phyloP scores from a whole-genome alignment of 2,797 vertebrate genomes.

The Odontamblyopus rebecca region DNA sequence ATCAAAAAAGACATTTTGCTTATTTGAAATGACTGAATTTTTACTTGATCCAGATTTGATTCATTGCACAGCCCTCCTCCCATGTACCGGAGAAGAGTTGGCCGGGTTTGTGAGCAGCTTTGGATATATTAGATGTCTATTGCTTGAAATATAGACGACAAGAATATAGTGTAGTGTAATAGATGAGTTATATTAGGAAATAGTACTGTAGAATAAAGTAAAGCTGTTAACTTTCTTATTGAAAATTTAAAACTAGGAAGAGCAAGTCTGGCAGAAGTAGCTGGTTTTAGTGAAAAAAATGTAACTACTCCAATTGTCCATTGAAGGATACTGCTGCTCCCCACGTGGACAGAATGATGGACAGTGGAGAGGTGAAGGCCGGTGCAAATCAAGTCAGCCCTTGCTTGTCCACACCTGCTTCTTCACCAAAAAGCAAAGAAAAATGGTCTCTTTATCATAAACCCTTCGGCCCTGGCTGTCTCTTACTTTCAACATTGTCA shows the following conservation, averaged over 20 bases:
- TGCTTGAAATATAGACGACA: background rate
- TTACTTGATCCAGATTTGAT: background rate
- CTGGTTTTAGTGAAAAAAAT: background rate
- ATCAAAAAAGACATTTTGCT: too few species aligned
- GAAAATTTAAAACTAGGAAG: too few species aligned
- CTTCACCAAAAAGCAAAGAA: conserved; percentile 7
- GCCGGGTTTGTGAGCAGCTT: background rate
- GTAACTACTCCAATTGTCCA: background rate
- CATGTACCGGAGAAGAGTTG: background rate
- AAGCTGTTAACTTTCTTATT: too few species aligned
- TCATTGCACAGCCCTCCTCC: background rate
- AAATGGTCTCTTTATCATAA: conserved; percentile 11
- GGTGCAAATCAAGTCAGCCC: conserved; percentile 19
- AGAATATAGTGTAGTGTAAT: too few species aligned
- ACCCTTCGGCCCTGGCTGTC: conserved; percentile 23
- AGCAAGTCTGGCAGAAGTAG: background rate
- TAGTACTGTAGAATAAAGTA: too few species aligned
- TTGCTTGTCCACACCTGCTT: background rate
- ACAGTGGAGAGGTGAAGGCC: conserved; percentile 7
- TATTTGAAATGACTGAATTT: background rate
- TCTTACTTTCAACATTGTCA: background rate
- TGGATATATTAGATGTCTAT: background rate
- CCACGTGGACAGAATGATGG: conserved; percentile 24
- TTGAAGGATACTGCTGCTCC: conserved; percentile 16
- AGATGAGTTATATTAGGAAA: too few species aligned